These are phyloP conservation scores for Monomorium pharaonis DNA, from an alignment of 1,140 invertebrate species.

Conservation along the genomic window DNA sequence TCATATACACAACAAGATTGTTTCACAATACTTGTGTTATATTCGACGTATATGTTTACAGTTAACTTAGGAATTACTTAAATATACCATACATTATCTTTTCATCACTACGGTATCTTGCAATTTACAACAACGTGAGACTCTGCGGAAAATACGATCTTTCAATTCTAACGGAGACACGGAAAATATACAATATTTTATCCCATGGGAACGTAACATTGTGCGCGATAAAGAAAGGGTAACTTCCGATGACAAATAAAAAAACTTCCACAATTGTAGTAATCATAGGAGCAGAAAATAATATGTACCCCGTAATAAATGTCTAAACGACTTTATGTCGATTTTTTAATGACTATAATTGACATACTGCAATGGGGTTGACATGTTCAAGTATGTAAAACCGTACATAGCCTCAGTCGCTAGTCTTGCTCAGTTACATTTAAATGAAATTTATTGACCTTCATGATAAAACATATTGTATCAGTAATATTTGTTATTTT, in stretches of 20 bases:
- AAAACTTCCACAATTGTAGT: background rate
- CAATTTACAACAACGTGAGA: background rate
- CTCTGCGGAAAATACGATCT: background rate
- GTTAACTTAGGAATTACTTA: too few species aligned
- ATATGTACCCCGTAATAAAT: background rate
- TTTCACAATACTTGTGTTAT: too few species aligned
- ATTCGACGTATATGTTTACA: too few species aligned
- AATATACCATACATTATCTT: too few species aligned
- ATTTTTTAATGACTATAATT: slow-evolving; percentile 1
- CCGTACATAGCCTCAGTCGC: background rate
- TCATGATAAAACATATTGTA: background rate
- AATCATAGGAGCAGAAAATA: background rate
- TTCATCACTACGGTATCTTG: background rate
- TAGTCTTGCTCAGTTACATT: background rate
- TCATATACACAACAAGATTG: too few species aligned
- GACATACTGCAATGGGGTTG: background rate
- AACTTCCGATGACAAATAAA: background rate
- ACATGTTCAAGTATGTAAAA: background rate
- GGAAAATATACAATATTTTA: background rate
- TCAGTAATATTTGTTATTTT: background rate
- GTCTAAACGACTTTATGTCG: background rate
- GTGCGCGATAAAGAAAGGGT: background rate
- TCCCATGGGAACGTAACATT: background rate
- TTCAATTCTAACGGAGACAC: background rate
- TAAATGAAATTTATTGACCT: background rate